phyloP scores from a whole-genome alignment of 2,113 vertebrate genomes.

The Stictonetta naevosa region DNA sequence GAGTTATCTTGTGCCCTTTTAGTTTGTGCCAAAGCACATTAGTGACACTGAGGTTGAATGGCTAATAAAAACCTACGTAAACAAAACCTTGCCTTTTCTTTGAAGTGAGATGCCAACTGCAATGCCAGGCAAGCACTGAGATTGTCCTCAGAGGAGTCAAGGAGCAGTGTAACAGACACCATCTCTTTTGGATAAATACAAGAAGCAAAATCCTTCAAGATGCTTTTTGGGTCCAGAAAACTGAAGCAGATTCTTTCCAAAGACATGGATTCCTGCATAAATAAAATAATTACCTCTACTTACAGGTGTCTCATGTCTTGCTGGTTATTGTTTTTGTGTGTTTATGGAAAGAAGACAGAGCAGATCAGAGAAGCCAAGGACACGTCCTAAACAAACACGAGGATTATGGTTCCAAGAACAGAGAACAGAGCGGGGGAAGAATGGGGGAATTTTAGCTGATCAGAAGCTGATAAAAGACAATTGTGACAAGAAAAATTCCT shows the following conservation, averaged over 20 bases:
- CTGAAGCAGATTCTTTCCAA: rapidly evolving
- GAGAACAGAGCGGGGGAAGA: neutral
- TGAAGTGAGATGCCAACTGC: neutral
- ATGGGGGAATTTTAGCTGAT: neutral
- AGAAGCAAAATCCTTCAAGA: neutral
- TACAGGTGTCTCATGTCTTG: neutral
- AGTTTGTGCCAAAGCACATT: neutral
- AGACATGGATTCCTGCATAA: neutral
- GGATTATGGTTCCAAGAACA: neutral
- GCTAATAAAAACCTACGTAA: neutral
- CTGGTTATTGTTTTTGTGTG: neutral
- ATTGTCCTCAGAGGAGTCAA: neutral
- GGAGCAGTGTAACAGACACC: neutral
- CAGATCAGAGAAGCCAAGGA: neutral
- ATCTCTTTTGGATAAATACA: neutral
- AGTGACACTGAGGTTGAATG: neutral
- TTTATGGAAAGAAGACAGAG: neutral
- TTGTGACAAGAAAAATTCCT: neutral
- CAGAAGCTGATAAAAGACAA: neutral
- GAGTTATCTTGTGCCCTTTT: neutral
- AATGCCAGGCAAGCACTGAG: neutral
- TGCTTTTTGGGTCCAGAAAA: neutral
- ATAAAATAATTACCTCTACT: neutral
- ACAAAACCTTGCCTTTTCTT: neutral
- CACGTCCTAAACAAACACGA: neutral